Percentiles rank a stretch among this genome's conserved stretches.
Evolutionary conservation across 2,888 invertebrate species (phyloP).

Genomic region (Eristalis arbustorum): DNA sequence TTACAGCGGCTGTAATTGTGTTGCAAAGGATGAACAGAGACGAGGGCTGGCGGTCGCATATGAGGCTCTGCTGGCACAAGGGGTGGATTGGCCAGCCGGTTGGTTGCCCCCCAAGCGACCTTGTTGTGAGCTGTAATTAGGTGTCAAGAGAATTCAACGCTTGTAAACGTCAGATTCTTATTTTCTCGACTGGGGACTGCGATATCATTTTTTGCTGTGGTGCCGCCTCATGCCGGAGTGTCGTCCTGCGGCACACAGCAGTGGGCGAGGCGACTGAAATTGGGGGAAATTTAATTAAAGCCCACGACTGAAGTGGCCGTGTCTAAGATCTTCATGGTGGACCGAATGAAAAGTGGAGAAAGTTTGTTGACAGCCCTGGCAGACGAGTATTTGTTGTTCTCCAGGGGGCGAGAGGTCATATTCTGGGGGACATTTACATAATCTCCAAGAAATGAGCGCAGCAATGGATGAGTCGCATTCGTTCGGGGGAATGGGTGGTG

Average conservation of each 20-base stretch:
- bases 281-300: slow-evolving; percentile 36
- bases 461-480: not conserved
- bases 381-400: not conserved
- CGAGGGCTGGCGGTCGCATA: slow-evolving; percentile 21
- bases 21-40: slow-evolving; percentile 3
- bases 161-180: slow-evolving; percentile 46
- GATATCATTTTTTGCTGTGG: not conserved
- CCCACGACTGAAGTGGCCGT: slow-evolving; percentile 20
- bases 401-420: not conserved
- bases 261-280: not conserved
- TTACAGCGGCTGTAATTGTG: slow-evolving; percentile 40
- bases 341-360: not conserved
- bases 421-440: not conserved
- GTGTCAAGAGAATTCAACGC: slow-evolving; percentile 58
- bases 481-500: not conserved
- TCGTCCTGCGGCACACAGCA: not conserved
- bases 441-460: not conserved
- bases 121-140: slow-evolving; percentile 62
- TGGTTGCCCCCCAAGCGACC: slow-evolving; percentile 28
- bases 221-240: no score
- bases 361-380: not conserved
- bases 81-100: not conserved
- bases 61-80: not conserved
- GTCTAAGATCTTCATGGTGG: slow-evolving; percentile 6
- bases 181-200: not conserved